phyloP scores from a whole-genome alignment of 1,140 invertebrate genomes.

The Drosophila oshimai region DNA sequence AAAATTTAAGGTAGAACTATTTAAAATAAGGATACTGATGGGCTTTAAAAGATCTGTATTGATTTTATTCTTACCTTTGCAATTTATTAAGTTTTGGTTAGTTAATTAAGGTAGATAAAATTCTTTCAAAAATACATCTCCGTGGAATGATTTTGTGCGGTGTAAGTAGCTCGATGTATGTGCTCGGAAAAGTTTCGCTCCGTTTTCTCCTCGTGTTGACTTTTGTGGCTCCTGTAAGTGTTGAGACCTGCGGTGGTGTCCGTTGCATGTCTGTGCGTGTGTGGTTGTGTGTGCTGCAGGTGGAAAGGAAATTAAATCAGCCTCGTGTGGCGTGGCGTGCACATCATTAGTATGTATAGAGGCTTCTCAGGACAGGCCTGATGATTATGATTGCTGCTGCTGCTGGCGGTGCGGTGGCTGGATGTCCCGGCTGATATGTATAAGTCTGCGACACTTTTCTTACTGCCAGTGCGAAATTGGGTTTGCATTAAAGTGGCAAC shows the following conservation, averaged over 20 bases:
- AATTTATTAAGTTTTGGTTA: no score
- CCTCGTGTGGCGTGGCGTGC: slow-evolving; percentile 70
- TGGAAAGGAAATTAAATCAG: slow-evolving; percentile 77
- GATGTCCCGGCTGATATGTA: neutral
- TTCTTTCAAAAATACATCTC: no score
- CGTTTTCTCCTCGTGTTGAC: slow-evolving; percentile 52
- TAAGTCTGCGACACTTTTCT: slow-evolving; percentile 65
- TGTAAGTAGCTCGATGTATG: slow-evolving; percentile 64
- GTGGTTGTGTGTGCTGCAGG: slow-evolving; percentile 36
- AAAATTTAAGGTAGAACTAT: no score
- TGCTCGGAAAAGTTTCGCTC: slow-evolving; percentile 54
- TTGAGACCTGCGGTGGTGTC: slow-evolving; percentile 60
- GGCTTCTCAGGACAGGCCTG: slow-evolving; percentile 28
- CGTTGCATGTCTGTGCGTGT: slow-evolving; percentile 39
- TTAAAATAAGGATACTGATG: no score
- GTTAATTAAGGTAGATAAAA: no score
- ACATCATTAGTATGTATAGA: slow-evolving; percentile 77
- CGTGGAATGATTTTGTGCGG: neutral
- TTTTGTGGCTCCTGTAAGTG: slow-evolving; percentile 65
- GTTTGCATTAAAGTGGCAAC: slow-evolving; percentile 55
- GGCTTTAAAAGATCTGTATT: no score
- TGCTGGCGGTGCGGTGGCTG: slow-evolving; percentile 3
- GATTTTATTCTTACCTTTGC: no score
- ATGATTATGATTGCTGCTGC: slow-evolving; percentile 33
- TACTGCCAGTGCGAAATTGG: slow-evolving; percentile 55